phyloP scores from a whole-genome alignment of 2,113 vertebrate species.

The Actinemys pallida region DNA sequence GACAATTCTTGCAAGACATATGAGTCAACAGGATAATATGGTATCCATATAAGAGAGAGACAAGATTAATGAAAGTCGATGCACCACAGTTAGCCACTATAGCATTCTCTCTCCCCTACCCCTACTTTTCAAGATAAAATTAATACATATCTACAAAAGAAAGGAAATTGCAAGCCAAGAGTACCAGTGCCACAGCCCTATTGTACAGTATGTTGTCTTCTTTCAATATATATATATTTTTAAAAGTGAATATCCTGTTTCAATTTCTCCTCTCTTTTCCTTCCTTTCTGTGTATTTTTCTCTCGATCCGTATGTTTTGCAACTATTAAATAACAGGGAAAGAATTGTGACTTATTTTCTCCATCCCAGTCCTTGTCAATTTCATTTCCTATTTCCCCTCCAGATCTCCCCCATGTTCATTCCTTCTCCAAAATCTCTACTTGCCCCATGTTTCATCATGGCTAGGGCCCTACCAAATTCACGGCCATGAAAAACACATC shows the following conservation, averaged over 20 bases:
- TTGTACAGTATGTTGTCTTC: background rate
- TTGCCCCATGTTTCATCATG: background rate
- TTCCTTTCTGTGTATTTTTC: background rate
- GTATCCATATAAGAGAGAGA: rapidly evolving
- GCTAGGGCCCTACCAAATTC: too few relatives aligned
- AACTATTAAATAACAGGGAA: background rate
- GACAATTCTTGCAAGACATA: background rate
- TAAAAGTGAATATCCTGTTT: background rate
- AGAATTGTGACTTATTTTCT: background rate
- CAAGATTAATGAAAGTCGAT: background rate
- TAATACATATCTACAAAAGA: background rate
- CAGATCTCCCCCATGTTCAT: background rate
- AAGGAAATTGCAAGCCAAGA: background rate
- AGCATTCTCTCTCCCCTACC: background rate
- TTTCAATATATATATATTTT: background rate
- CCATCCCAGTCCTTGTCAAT: background rate
- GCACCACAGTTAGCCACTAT: background rate
- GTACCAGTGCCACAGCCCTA: background rate
- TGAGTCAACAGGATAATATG: background rate
- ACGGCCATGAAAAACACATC: too few relatives aligned
- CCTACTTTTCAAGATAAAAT: background rate
- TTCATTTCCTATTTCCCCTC: background rate
- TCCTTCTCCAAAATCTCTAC: background rate
- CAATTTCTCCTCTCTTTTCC: background rate
- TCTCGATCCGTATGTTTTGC: background rate